These are phyloP conservation scores for Diabrotica virgifera DNA, from an alignment of 1,140 invertebrate genomes.

Conservation along the genomic window DNA sequence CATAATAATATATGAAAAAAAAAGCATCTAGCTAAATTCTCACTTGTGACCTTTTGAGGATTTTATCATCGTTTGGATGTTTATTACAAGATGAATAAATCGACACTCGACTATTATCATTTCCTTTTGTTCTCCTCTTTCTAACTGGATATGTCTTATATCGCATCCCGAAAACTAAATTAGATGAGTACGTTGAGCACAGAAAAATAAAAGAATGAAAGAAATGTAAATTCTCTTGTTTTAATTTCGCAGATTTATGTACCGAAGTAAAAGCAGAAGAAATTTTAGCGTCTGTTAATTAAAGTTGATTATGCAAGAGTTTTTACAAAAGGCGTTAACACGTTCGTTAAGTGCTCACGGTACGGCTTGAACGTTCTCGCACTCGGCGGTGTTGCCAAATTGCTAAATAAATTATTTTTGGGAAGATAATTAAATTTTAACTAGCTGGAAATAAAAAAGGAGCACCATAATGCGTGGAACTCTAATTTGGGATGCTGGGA, in stretches of 20 bases:
- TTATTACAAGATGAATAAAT: no score
- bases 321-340: slow-evolving; percentile 22
- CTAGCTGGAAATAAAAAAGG: neutral
- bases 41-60: no score
- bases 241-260: slow-evolving; percentile 22
- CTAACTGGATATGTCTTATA: neutral
- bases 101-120: no score
- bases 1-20: no score
- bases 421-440: slow-evolving; percentile 21
- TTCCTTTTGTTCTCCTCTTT: neutral
- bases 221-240: slow-evolving; percentile 13
- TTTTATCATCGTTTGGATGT: no score
- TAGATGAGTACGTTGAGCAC: slow-evolving; percentile 1
- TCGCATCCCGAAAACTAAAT: slow-evolving; percentile 6
- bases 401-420: slow-evolving; percentile 9
- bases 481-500: neutral
- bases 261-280: slow-evolving; percentile 9
- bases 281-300: slow-evolving; percentile 19
- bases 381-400: slow-evolving; percentile 15
- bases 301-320: slow-evolving; percentile 22
- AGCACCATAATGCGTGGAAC: neutral
- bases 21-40: no score
- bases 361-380: neutral
- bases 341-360: slow-evolving; percentile 7
- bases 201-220: neutral